Evolutionary conservation across 2,113 vertebrate species (phyloP).

Genomic region (Strigops habroptila): DNA sequence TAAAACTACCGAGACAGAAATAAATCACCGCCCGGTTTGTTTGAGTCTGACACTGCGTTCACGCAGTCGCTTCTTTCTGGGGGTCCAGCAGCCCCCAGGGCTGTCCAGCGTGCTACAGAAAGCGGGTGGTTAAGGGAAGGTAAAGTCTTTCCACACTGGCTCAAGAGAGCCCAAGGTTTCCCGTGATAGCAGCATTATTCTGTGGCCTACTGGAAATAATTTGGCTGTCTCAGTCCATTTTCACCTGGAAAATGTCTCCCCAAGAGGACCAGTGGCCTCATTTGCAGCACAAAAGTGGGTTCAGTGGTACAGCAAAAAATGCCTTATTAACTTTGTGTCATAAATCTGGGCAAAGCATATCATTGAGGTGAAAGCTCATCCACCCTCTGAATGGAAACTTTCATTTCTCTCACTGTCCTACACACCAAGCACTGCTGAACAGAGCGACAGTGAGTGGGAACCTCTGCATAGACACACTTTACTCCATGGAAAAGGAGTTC

Average conservation of each 20-base stretch:
- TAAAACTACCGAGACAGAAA: neutral
- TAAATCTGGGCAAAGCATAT: neutral
- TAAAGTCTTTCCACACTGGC: neutral
- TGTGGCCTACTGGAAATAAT: constrained; percentile 51
- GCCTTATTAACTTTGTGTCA: neutral
- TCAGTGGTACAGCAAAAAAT: neutral
- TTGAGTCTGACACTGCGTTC: neutral
- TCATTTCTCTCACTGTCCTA: neutral
- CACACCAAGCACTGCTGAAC: neutral
- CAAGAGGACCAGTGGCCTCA: neutral
- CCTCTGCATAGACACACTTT: neutral
- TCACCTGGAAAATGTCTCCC: constrained; percentile 14
- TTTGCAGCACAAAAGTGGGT: neutral
- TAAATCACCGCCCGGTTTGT: neutral
- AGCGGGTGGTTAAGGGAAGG: neutral
- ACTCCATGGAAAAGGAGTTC: neutral
- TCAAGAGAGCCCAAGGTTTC: neutral
- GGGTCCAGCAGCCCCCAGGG: neutral
- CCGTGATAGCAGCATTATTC: neutral
- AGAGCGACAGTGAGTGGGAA: fast-evolving
- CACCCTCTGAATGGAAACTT: neutral
- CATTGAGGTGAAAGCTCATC: neutral
- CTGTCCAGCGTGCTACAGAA: neutral
- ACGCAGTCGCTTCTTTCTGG: neutral
- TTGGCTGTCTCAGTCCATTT: constrained; percentile 29